phyloP scores from a whole-genome alignment of 2,113 vertebrate species.

The Anseranas semipalmata region DNA sequence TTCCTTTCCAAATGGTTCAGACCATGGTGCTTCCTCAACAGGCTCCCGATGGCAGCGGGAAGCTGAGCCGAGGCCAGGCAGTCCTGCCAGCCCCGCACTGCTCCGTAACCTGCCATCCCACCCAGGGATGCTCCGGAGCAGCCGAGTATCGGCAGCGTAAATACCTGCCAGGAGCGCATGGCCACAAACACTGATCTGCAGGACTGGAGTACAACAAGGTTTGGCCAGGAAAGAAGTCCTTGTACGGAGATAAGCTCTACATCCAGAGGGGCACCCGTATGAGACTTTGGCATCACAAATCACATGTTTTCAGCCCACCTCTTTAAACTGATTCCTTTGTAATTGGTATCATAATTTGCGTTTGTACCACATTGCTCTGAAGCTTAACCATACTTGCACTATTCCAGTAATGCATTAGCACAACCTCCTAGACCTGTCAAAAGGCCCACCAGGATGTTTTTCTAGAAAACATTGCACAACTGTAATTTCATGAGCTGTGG shows the following conservation, averaged over 20 bases:
- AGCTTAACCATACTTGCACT: fast-evolving
- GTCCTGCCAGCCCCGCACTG: no score
- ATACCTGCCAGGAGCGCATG: neutral
- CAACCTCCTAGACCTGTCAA: neutral
- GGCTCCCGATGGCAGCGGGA: neutral
- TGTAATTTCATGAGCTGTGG: neutral
- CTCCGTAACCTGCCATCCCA: no score
- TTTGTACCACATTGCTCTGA: fast-evolving
- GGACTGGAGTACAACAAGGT: neutral
- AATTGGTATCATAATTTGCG: neutral
- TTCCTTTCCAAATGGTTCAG: fast-evolving
- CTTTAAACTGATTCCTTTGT: neutral
- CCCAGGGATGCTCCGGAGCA: neutral
- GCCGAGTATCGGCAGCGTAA: fast-evolving
- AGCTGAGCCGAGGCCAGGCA: no score
- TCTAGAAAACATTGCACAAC: neutral
- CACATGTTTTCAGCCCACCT: neutral
- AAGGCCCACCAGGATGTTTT: neutral
- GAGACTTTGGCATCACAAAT: neutral
- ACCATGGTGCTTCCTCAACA: neutral
- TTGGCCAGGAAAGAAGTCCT: neutral
- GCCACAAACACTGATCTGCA: neutral
- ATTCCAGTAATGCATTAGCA: neutral
- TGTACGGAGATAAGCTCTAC: fast-evolving
- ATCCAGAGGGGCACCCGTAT: neutral